A percentile compares a stretch with the other conserved stretches of the same genome.
Evolutionary conservation across 2,113 vertebrate genomes (phyloP).

Genomic region (Chroicocephalus ridibundus): DNA sequence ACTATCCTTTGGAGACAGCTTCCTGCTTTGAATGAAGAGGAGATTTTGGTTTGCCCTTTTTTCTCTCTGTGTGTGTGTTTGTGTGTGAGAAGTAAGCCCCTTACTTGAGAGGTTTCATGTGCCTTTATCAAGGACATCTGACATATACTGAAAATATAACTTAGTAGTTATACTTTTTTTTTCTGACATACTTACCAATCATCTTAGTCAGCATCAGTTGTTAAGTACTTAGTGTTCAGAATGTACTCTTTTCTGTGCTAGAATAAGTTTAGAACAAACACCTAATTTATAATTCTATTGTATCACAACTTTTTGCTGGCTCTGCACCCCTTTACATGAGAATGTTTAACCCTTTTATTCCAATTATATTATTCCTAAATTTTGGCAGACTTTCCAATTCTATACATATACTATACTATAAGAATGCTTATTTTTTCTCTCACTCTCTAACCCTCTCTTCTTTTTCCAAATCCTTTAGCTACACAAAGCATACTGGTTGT

Average conservation of each 20-base stretch:
- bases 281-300: slow-evolving; percentile 1
- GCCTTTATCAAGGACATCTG: neutral
- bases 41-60: neutral
- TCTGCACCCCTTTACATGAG: neutral
- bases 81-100: neutral
- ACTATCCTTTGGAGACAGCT: slow-evolving; percentile 14
- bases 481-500: neutral
- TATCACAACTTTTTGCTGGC: neutral
- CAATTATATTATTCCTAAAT: neutral
- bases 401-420: neutral
- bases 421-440: neutral
- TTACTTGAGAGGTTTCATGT: slow-evolving; percentile 3
- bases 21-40: slow-evolving; percentile 14
- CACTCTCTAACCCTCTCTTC: neutral
- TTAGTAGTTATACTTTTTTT: neutral
- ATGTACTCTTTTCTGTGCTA: neutral
- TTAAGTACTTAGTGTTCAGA: neutral
- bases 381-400: neutral
- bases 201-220: slow-evolving; percentile 18
- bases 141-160: neutral
- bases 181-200: slow-evolving; percentile 6
- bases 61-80: neutral
- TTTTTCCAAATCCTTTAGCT: neutral
- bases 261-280: slow-evolving; percentile 11
- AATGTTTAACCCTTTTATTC: neutral